Conservation (phyloP, 2,888 invertebrate genomes). For the Ochropleura leucogaster region DNA sequence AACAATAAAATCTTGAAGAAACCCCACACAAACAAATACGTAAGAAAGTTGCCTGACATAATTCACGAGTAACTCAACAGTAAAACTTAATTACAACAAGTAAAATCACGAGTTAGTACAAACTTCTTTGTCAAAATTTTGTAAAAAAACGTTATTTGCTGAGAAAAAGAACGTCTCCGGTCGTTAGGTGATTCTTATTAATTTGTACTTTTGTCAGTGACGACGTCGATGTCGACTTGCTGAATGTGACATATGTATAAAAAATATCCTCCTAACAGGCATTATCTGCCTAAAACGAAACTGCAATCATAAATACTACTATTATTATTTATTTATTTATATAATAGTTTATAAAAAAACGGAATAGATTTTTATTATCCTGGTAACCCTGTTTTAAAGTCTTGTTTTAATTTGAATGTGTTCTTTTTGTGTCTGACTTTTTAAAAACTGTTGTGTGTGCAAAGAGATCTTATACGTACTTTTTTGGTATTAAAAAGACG, state of each 20-base stretch:
- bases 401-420: too few species aligned
- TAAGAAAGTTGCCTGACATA: conserved; percentile 32
- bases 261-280: too few species aligned
- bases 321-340: too few species aligned
- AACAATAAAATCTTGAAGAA: conserved; percentile 24
- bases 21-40: conserved; percentile 10
- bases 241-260: conserved; percentile 40
- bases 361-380: too few species aligned
- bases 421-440: too few species aligned
- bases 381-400: too few species aligned
- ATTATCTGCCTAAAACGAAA: too few species aligned
- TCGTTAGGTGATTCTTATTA: conserved; percentile 82
- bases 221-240: conserved; percentile 33
- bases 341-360: too few species aligned
- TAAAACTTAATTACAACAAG: conserved; percentile 63
- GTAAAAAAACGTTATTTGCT: conserved; percentile 56
- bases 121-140: conserved; percentile 59
- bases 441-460: too few species aligned
- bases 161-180: conserved; percentile 61
- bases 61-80: conserved; percentile 26
- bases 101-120: conserved; percentile 58
- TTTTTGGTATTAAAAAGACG: too few species aligned
- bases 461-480: too few species aligned
- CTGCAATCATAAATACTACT: too few species aligned
- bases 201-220: conserved; percentile 79